These are phyloP conservation scores for Psittacus erithacus DNA, from an alignment of 2,113 vertebrate genomes.

Conservation along the genomic window DNA sequence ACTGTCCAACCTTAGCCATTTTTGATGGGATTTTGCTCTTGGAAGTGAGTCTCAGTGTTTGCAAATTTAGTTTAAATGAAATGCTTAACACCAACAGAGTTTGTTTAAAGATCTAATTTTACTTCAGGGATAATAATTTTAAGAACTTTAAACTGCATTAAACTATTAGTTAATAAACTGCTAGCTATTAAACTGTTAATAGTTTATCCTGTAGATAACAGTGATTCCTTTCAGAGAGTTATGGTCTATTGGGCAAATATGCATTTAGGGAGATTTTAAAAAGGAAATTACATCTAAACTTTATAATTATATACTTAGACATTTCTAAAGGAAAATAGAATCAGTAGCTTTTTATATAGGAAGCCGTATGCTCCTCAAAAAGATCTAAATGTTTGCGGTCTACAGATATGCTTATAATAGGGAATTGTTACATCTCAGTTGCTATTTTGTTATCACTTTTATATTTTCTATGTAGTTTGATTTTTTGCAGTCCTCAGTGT, in stretches of 20 bases:
- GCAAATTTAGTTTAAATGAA: neutral
- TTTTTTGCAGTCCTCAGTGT: neutral
- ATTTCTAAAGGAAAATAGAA: neutral
- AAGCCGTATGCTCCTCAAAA: neutral
- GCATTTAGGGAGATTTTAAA: neutral
- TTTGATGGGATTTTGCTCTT: neutral
- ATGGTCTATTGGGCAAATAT: neutral
- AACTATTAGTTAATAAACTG: neutral
- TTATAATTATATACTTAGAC: neutral
- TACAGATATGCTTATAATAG: neutral
- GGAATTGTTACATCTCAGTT: neutral
- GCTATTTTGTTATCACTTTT: fast-evolving
- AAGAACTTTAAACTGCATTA: neutral
- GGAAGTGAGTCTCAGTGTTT: neutral
- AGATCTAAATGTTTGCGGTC: neutral
- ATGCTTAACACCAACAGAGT: neutral
- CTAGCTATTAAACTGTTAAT: neutral
- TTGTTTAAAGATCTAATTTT: conserved; percentile 18
- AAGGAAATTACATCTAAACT: neutral
- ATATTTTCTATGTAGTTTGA: neutral
- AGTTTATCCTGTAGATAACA: conserved; percentile 5
- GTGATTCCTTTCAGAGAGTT: neutral
- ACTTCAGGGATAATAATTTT: neutral
- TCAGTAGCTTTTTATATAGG: neutral
- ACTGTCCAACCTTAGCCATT: neutral